Conservation (phyloP, 2,113 vertebrate species). For the Nesoenas mayeri region DNA sequence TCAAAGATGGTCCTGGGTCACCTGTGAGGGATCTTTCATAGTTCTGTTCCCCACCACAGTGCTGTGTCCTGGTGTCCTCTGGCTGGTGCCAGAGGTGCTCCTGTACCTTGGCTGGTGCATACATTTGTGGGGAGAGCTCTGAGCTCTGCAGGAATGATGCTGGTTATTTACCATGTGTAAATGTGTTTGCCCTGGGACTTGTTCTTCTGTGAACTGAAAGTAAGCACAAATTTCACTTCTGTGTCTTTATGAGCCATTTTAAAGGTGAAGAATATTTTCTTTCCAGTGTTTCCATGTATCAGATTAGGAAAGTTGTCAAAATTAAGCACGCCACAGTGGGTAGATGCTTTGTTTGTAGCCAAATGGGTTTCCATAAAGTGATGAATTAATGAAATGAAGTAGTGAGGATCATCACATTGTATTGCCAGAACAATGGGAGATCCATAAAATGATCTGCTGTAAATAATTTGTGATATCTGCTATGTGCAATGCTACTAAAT, state of each 20-base stretch:
- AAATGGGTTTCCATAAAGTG: conserved; percentile 49
- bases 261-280: conserved; percentile 30
- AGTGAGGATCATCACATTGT: conserved; percentile 38
- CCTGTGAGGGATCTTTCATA: background rate
- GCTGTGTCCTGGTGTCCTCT: background rate
- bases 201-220: background rate
- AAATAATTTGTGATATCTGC: conserved; percentile 51
- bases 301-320: conserved; percentile 47
- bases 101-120: background rate
- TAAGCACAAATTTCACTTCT: background rate
- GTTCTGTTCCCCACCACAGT: accelerated
- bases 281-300: background rate
- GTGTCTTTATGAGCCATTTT: background rate
- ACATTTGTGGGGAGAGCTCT: background rate
- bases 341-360: conserved; percentile 31
- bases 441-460: conserved; percentile 49
- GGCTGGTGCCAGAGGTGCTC: background rate
- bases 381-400: conserved; percentile 49
- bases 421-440: conserved; percentile 60
- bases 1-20: background rate
- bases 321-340: conserved; percentile 52
- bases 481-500: background rate
- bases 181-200: background rate
- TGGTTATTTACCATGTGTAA: background rate
- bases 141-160: background rate